Conservation (phyloP, 2,888 invertebrate genomes). For the Amiota communis region DNA sequence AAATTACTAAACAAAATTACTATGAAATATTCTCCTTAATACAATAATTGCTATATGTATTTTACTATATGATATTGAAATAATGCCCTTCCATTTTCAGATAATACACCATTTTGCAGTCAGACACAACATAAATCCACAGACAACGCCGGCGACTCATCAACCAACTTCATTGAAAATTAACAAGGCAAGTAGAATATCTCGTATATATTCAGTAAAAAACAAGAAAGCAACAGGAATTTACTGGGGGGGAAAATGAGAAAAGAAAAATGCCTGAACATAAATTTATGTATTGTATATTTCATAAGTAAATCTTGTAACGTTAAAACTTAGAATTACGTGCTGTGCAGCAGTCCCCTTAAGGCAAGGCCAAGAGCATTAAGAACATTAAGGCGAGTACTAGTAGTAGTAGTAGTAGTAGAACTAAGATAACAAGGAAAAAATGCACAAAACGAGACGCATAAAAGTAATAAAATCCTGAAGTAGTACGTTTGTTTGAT, state of each 20-base stretch:
- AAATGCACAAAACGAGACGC: conserved; percentile 27
- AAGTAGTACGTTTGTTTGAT: conserved; percentile 62
- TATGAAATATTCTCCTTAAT: too few relatives aligned
- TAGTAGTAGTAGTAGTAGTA: too few relatives aligned
- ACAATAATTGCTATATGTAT: too few relatives aligned
- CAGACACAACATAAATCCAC: too few relatives aligned
- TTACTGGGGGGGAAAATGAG: too few relatives aligned
- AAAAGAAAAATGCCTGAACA: too few relatives aligned
- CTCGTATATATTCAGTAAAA: neutral
- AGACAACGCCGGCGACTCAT: too few relatives aligned
- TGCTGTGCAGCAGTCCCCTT: conserved; percentile 33
- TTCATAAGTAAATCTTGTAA: conserved; percentile 57
- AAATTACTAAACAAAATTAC: too few relatives aligned
- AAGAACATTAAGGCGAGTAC: neutral
- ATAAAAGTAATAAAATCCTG: conserved; percentile 58
- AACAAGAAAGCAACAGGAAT: neutral
- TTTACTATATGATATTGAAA: too few relatives aligned
- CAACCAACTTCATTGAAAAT: too few relatives aligned
- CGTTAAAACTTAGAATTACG: conserved; percentile 51
- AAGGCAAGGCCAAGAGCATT: neutral
- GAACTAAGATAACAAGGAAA: neutral
- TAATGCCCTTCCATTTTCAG: too few relatives aligned
- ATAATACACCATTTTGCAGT: too few relatives aligned
- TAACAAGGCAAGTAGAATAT: neutral
- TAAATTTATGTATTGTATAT: conserved; percentile 55